Evolutionary conservation across 2,797 vertebrate species (phyloP).

Genomic region (Sternotherus odoratus): DNA sequence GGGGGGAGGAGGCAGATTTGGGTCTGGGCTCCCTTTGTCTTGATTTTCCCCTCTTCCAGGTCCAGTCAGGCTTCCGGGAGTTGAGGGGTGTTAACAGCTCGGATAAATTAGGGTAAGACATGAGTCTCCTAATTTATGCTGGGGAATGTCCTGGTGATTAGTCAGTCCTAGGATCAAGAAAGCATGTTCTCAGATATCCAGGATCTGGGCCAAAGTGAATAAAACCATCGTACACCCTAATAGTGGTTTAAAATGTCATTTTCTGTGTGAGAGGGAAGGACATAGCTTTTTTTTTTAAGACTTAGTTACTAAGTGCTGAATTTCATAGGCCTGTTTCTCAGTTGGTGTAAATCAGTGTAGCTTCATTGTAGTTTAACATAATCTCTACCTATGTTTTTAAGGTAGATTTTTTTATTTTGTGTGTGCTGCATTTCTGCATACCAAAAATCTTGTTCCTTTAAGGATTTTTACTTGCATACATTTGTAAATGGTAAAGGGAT

Average conservation of each 20-base stretch:
- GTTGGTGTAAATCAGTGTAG: neutral
- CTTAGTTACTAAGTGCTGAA: neutral
- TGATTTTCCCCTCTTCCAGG: too few relatives aligned
- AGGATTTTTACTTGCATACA: neutral
- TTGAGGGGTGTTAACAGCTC: neutral
- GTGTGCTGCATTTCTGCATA: neutral
- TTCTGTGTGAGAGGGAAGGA: constrained; percentile 1
- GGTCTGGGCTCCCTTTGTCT: neutral
- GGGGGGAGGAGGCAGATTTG: too few relatives aligned
- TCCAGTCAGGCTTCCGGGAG: too few relatives aligned
- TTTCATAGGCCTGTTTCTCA: neutral
- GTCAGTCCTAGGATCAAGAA: neutral
- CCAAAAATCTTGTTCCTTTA: neutral
- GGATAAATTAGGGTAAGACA: neutral
- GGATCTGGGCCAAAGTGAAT: neutral
- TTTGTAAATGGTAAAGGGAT: neutral
- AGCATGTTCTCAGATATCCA: neutral
- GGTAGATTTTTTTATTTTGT: neutral
- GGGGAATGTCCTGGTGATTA: neutral
- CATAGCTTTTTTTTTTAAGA: neutral
- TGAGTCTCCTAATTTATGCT: neutral
- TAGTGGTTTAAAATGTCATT: constrained; percentile 4
- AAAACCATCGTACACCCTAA: constrained; percentile 6
- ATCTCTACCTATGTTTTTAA: neutral
- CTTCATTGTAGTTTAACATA: neutral